Evolutionary conservation across 2,888 invertebrate genomes (phyloP), one percentile per base, ranked within the genome.

Genomic region (Cryptops parisi): DNA sequence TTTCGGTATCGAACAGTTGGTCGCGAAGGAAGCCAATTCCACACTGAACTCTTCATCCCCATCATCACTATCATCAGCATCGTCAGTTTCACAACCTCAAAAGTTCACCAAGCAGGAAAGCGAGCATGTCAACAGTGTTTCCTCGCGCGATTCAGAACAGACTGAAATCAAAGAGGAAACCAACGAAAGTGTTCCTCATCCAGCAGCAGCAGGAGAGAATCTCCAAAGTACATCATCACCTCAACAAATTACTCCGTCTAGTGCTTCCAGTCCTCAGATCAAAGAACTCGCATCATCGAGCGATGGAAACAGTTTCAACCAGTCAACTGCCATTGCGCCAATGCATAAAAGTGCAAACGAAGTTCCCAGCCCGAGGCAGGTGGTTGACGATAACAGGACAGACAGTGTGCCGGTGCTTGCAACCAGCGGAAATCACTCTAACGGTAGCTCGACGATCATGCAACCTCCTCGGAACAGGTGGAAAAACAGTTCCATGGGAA

Each of bases 1-100:
- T 27, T 48, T 48, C 38, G 22, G 48, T 33, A 48, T 48, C 6
- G 48, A 48, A 33, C 48, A 48, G 21, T 25, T 48, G 3, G 48
- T 33, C 38, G 48, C 5, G 6, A 48, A 48, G 17, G 48, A 48
- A 6, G 3, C 48, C 5, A 22, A 17, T 9, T 21, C 21, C 12
- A 38, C 38, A 33, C 25, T 25, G 2, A 25, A 48, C 5, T 48
- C 48, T 21, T 27, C 48, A 2, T 27, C 33, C n/a, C 33, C 48
- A 19, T 47, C 47, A 19, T 47, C 47, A 23, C 25, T 25, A 6
- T 3, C 47, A 2, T 47, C 47, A 26, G 27, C 48, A 27, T 48
- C 24, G 33, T 25, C 27, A 3, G n/a, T 9, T 24, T 9, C 25
- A 15, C 43, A 41, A 6, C 12, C 9, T 41, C 5, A 41, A n/a